Conservation (phyloP, 2,888 invertebrate species). For the Apomyelois bistriatella region DNA sequence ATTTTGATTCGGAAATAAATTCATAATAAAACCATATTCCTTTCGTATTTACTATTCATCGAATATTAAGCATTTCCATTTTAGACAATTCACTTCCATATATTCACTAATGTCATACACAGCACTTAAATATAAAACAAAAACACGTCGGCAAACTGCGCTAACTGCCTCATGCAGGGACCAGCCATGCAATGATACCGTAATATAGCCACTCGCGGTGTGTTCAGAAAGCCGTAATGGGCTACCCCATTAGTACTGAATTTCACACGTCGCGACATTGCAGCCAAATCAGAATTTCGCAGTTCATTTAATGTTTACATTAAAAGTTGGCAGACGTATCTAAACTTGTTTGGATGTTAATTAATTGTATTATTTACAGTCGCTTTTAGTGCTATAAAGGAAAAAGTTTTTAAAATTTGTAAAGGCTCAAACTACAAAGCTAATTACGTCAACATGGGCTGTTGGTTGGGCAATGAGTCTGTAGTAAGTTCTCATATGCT, state of each 20-base stretch:
- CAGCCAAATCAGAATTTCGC: not conserved
- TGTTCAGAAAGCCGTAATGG: not conserved
- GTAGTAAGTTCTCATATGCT: too few relatives aligned
- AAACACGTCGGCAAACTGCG: not conserved
- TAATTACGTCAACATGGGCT: too few relatives aligned
- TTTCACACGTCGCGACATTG: constrained; percentile 2
- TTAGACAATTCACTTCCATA: too few relatives aligned
- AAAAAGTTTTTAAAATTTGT: not conserved
- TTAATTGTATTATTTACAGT: not conserved
- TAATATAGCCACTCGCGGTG: not conserved
- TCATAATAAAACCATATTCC: too few relatives aligned
- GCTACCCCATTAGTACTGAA: not conserved
- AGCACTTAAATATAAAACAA: not conserved
- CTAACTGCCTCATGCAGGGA: not conserved
- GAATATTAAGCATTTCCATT: too few relatives aligned
- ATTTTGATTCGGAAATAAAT: too few relatives aligned
- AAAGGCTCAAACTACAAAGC: not conserved
- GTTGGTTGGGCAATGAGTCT: too few relatives aligned
- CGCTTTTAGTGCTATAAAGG: not conserved
- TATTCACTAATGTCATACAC: too few relatives aligned
- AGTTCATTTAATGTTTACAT: not conserved
- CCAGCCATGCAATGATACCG: not conserved
- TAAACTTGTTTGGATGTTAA: constrained; percentile 1
- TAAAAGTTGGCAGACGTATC: constrained; percentile 1
- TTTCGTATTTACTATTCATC: too few relatives aligned